These are phyloP conservation scores for Galleria mellonella DNA, from an alignment of 1,140 invertebrate genomes.

Conservation along the genomic window DNA sequence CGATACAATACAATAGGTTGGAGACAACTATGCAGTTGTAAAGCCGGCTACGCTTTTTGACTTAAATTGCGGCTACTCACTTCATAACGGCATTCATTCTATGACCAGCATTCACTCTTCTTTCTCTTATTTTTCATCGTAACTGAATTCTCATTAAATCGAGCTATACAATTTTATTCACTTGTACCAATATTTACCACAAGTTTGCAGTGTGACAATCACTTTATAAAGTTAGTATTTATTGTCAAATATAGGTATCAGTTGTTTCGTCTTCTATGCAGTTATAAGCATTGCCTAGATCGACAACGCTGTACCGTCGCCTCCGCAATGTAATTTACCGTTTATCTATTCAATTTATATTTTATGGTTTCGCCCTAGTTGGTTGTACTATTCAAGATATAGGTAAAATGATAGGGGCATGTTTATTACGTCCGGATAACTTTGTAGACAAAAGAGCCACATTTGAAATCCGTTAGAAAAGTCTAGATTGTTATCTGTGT, in stretches of 20 bases:
- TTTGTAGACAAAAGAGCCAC: neutral
- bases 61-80: too few species aligned
- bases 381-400: constrained; percentile 19
- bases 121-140: too few species aligned
- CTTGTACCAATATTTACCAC: too few species aligned
- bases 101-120: too few species aligned
- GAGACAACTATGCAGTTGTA: too few species aligned
- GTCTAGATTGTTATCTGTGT: too few species aligned
- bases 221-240: neutral
- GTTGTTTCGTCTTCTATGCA: neutral
- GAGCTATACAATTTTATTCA: too few species aligned
- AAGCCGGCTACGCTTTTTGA: too few species aligned
- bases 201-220: too few species aligned
- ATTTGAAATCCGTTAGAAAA: neutral
- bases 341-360: constrained; percentile 61
- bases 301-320: constrained; percentile 10
- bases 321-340: constrained; percentile 32
- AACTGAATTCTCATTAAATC: too few species aligned
- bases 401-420: constrained; percentile 26
- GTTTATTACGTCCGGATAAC: constrained; percentile 12
- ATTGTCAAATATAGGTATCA: neutral
- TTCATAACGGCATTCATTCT: too few species aligned
- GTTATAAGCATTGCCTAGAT: neutral
- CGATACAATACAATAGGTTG: too few species aligned
- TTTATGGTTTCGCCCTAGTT: constrained; percentile 53